Evolutionary conservation across 1,140 invertebrate genomes (phyloP).

Genomic region (Pentalonia nigronervosa): DNA sequence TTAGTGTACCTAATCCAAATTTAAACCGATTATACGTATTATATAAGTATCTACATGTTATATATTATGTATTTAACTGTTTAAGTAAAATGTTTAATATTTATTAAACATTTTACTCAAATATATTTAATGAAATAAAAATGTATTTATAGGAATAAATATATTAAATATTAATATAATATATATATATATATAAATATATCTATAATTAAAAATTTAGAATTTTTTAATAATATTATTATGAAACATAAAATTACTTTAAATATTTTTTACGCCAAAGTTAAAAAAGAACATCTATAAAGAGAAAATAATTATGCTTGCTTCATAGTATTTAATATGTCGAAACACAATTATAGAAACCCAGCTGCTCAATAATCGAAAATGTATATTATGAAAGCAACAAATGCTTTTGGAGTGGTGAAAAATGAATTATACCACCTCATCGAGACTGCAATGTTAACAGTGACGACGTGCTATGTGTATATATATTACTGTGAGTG

Average conservation of each 20-base stretch:
- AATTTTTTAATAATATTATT: background rate
- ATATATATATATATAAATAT: no score
- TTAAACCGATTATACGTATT: background rate
- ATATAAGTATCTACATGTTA: no score
- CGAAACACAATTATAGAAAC: constrained; percentile 12
- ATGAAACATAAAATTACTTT: background rate
- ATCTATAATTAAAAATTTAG: no score
- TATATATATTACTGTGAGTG: constrained; percentile 10
- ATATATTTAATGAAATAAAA: background rate
- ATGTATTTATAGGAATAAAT: background rate
- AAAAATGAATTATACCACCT: constrained; percentile 38
- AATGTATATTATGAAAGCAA: constrained; percentile 20
- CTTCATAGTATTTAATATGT: background rate
- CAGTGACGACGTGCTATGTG: background rate
- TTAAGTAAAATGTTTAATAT: no score
- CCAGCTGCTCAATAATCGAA: constrained; percentile 36
- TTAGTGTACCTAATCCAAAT: background rate
- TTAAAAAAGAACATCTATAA: background rate
- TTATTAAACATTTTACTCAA: no score
- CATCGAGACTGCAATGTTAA: constrained; percentile 28
- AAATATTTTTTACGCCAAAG: background rate
- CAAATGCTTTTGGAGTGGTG: constrained; percentile 27
- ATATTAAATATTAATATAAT: no score
- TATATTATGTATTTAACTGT: no score
- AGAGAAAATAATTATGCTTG: background rate